Conservation (phyloP, 1,140 invertebrate species). For the Sitodiplosis mosellana region DNA sequence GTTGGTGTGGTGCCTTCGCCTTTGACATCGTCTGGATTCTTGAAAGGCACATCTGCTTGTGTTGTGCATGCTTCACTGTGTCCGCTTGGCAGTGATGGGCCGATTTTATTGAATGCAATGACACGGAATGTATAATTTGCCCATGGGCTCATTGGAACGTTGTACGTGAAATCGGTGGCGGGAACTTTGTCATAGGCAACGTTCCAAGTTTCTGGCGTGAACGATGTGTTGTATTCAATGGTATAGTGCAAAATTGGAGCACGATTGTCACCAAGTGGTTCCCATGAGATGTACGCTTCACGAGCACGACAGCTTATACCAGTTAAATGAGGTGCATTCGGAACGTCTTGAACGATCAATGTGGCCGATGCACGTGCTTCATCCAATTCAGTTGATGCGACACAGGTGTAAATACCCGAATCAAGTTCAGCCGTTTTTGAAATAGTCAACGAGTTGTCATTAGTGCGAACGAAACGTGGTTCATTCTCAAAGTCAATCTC, state of each 20-base stretch:
- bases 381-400: conserved; percentile 81
- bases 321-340: conserved; percentile 63
- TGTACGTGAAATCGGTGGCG: conserved; percentile 57
- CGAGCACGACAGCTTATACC: conserved; percentile 45
- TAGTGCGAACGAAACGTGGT: conserved; percentile 60
- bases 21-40: conserved; percentile 89
- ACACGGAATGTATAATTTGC: conserved; percentile 95
- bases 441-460: conserved; percentile 85
- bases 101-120: conserved; percentile 83
- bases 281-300: conserved; percentile 65
- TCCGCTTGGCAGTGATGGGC: conserved; percentile 64
- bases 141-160: conserved; percentile 69
- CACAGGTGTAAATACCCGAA: conserved; percentile 89
- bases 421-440: conserved; percentile 86
- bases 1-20: conserved; percentile 72
- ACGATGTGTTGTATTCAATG: conserved; percentile 88
- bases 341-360: conserved; percentile 87
- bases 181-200: conserved; percentile 52
- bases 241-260: conserved; percentile 82
- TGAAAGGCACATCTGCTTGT: conserved; percentile 69
- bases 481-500: conserved; percentile 74
- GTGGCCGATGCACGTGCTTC: conserved; percentile 65
- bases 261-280: conserved; percentile 79
- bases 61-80: conserved; percentile 73
- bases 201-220: conserved; percentile 85